These are phyloP conservation scores for Leptinotarsa haldemani DNA, from an alignment of 2,888 invertebrate genomes.

Conservation along the genomic window DNA sequence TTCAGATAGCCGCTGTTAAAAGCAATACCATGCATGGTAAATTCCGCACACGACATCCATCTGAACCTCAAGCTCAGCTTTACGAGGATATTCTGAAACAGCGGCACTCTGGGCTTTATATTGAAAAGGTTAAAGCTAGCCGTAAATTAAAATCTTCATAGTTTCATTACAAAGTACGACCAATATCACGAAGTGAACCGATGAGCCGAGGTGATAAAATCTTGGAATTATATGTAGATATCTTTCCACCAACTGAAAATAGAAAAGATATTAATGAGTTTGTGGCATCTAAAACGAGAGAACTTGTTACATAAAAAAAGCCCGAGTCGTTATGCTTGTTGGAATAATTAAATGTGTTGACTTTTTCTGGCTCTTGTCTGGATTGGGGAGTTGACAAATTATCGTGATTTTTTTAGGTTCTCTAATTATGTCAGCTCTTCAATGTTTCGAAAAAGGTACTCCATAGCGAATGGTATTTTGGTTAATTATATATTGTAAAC, in stretches of 20 bases:
- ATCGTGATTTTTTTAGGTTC: constrained; percentile 43
- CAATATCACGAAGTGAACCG: too few relatives aligned
- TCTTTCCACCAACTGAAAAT: constrained; percentile 43
- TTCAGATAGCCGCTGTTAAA: constrained; percentile 49
- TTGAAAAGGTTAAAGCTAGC: constrained; percentile 45
- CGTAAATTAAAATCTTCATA: constrained; percentile 60
- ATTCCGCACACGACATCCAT: constrained; percentile 56
- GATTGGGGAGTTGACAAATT: constrained; percentile 53
- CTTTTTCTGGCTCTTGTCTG: constrained; percentile 58
- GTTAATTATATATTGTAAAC: too few relatives aligned
- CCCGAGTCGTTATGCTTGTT: constrained; percentile 49
- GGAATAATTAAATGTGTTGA: constrained; percentile 59
- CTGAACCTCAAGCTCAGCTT: constrained; percentile 56
- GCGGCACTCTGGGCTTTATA: constrained; percentile 59
- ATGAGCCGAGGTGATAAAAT: constrained; percentile 48
- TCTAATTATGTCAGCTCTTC: constrained; percentile 16
- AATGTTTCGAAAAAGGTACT: neutral
- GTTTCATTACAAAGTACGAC: constrained; percentile 52
- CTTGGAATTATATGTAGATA: constrained; percentile 45
- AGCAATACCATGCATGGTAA: constrained; percentile 53
- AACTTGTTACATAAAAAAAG: constrained; percentile 55
- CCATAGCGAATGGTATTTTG: too few relatives aligned
- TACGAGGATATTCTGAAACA: constrained; percentile 59
- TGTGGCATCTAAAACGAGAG: constrained; percentile 33
- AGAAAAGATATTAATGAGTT: constrained; percentile 48